Evolutionary conservation across 2,797 vertebrate species (phyloP), one percentile per base, ranked within the genome.

Genomic region (Naso thynnoides): DNA sequence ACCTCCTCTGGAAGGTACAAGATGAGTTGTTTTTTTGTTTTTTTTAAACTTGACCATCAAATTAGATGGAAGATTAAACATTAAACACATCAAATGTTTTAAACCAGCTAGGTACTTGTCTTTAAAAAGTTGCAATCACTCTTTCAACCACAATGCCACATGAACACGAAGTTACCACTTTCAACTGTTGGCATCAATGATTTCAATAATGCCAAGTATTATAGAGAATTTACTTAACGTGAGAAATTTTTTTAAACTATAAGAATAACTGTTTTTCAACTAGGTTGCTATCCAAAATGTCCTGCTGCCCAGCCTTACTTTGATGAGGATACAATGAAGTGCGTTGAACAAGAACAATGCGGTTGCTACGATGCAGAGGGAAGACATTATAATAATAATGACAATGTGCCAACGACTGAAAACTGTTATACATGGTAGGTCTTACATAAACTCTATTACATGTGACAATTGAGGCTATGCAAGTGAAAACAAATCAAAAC

Each of bases 251-350:
- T 1, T 31, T 56, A 18, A 47, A 44, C 2, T 42, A 2, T 15
- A 29, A 66, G 3, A 64, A 60, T 7, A 61, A 4, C 11, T n/a
- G 4, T 64, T 31, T 70, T 67, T 55, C 1, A 33, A 41, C 70
- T 67, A 98, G 97, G 97, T 45, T 98, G 97, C 89, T 98, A 97
- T 83, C 96, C 97, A 65, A 91, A 92, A 38, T 98, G 97, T 81
- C 95, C 96, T 29, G 49, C 82, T 29, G 79, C 83, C 42, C 84
- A 94, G 16, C 93, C 96, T 26, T 96, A 94, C 90, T 96, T 98
- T 72, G 93, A 98, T 58, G 97, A 98, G 80, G 94, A 95, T 62
- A 81, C 75, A 23, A 98, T 97, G 96, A 89, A 81, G 18, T 98
- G 96, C 6, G 95, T 96, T 69, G 65, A 78, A 33, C 91, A 88